These are phyloP conservation scores for Pangasius mekongensis DNA, from an alignment of 2,797 vertebrate genomes.

Conservation along the genomic window DNA sequence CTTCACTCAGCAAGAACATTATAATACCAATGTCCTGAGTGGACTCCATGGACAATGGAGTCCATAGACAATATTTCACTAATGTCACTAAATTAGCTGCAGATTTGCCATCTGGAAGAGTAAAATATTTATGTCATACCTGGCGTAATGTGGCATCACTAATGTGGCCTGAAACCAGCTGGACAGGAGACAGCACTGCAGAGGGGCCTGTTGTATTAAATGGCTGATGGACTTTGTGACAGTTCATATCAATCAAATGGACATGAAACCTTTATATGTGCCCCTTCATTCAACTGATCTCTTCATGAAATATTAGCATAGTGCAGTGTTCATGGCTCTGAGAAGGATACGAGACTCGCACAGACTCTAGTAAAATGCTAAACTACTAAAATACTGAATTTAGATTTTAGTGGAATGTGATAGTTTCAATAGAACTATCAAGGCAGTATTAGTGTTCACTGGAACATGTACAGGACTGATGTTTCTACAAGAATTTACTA, in stretches of 20 bases:
- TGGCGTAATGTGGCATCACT: constrained; percentile 64
- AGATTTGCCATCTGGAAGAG: constrained; percentile 51
- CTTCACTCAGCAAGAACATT: background rate
- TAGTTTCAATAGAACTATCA: background rate
- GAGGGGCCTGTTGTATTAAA: constrained; percentile 43
- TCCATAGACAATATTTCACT: constrained; percentile 9
- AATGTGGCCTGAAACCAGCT: constrained; percentile 60
- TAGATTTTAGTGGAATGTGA: background rate
- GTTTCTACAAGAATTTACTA: background rate
- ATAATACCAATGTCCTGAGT: background rate
- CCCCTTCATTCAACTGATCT: background rate
- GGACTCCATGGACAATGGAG: background rate
- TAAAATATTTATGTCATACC: constrained; percentile 55
- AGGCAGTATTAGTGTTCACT: background rate
- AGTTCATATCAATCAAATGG: constrained; percentile 43
- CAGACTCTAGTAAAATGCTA: background rate
- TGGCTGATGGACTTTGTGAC: constrained; percentile 38
- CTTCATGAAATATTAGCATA: constrained; percentile 7
- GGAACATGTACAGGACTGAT: background rate
- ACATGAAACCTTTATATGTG: constrained; percentile 37
- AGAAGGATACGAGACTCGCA: background rate
- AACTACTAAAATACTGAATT: background rate
- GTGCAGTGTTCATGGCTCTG: background rate
- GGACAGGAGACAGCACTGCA: constrained; percentile 49
- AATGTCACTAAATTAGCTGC: constrained; percentile 31